Conservation (phyloP, 1,140 invertebrate species). For the Cardiocondyla obscurior region DNA sequence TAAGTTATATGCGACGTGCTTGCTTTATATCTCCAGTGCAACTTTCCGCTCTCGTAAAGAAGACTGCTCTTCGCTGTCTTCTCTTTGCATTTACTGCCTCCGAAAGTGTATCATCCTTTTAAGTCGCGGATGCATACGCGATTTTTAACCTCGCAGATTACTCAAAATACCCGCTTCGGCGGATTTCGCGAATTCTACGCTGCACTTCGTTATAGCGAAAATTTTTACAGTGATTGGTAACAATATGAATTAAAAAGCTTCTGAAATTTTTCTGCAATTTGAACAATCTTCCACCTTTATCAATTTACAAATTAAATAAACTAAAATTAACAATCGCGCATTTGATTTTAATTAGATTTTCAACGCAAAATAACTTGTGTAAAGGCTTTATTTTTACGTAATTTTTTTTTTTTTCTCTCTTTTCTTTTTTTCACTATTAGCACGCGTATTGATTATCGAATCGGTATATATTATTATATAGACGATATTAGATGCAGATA, state of each 20-base stretch:
- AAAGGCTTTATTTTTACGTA: background rate
- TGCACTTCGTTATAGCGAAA: background rate
- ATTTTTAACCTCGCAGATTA: slow-evolving; percentile 75
- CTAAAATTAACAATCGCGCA: background rate
- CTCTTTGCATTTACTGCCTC: slow-evolving; percentile 73
- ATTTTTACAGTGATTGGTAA: background rate
- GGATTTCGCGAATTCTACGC: no score
- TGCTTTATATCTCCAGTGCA: slow-evolving; percentile 83
- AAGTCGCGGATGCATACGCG: slow-evolving; percentile 72
- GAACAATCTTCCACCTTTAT: background rate
- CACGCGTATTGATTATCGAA: background rate
- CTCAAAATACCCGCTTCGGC: background rate
- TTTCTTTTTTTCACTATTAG: background rate
- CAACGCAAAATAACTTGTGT: background rate
- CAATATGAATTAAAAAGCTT: background rate
- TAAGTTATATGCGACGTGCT: slow-evolving; percentile 84
- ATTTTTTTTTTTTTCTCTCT: no score
- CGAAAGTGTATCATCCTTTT: slow-evolving; percentile 74
- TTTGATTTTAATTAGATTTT: background rate
- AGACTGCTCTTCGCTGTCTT: slow-evolving; percentile 71
- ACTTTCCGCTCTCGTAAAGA: slow-evolving; percentile 83
- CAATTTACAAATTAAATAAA: background rate
- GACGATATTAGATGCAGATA: background rate
- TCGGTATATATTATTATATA: background rate
- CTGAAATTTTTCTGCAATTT: background rate